Base-by-base conservation (phyloP, 2,113 vertebrate genomes). In the Zonotrichia leucophrys region DNA sequence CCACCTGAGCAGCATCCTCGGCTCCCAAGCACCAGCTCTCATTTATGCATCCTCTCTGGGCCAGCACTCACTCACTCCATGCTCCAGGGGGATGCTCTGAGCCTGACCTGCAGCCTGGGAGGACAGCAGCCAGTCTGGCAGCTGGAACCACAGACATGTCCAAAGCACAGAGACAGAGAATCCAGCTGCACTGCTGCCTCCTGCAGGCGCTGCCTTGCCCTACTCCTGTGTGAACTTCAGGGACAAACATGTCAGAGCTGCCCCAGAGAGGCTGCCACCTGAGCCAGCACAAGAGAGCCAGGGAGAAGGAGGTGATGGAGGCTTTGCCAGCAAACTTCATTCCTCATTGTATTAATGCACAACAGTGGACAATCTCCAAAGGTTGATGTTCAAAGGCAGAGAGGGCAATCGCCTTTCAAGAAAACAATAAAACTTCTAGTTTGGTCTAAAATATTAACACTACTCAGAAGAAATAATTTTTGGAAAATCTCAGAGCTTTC, bases 351-450 rank as follows among this genome's bases (percentile, higher is more conserved):
- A 35, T 41, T 76, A 83, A 63, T 87, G 58, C 50, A 69, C 47
- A 76, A 17, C 12, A 53, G 23, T 0, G 0, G 18, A 31, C 0
- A 0, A 21, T 50, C 50, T 60, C 80, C 52, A 70, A 63, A 1
- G 24, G 33, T 7, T 72, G 66, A 33, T 16, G 41, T 47, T 72
- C 49, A 64, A 86, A 87, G 41, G 60, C 42, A 83, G 15, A 75
- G 37, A 58, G 17, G 22, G 56, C 0, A 0, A 84, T 17, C 4
- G 67, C 27, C 30, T 83, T 59, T 46, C 56, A 67, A 77, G n/a
- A 50, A 94, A 89, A 84, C 0, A 49, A 58, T 15, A 73, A 42
- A 86, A 60, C 24, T 83, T 49, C 35, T 46, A 19, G 41, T 47
- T 49, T 8, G 15, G 20, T 42, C 53, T 39, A 19, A 84, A 84